A percentile compares a stretch with the other conserved stretches of the same genome.
Conservation (phyloP, 2,797 vertebrate species). For the Philypnodon macrostomus region DNA sequence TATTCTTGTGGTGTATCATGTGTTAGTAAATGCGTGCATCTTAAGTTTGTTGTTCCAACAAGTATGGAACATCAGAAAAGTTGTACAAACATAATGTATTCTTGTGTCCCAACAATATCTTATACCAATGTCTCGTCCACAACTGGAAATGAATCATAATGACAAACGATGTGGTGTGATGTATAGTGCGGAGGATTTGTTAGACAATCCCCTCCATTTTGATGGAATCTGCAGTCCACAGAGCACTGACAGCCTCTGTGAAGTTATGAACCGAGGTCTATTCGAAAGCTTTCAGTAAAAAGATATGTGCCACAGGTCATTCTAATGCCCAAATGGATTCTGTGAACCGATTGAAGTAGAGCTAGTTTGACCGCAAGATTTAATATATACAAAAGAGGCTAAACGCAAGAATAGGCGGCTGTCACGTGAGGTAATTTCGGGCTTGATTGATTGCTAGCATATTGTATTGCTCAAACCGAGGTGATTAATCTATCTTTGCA, state of each 20-base stretch:
- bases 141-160: constrained; percentile 2
- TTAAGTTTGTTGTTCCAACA: not conserved
- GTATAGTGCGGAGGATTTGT: constrained; percentile 3
- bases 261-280: constrained; percentile 24
- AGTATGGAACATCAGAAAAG: not conserved
- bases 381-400: constrained; percentile 60
- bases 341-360: constrained; percentile 59
- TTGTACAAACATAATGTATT: not conserved
- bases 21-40: not conserved
- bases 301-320: constrained; percentile 46
- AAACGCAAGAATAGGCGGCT: constrained; percentile 68
- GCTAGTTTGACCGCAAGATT: constrained; percentile 61
- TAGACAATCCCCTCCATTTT: constrained; percentile 3
- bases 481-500: constrained; percentile 72
- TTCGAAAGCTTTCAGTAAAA: constrained; percentile 42
- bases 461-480: constrained; percentile 62
- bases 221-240: not conserved
- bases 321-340: constrained; percentile 60
- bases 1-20: too few species aligned
- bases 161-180: constrained; percentile 5
- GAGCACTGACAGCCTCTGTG: constrained; percentile 16
- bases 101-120: not conserved
- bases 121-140: not conserved
- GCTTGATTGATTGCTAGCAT: constrained; percentile 70
- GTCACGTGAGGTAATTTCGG: constrained; percentile 62